These are phyloP conservation scores for Amblyjoppa fuscipennis DNA, from an alignment of 2,888 invertebrate genomes.

Conservation along the genomic window DNA sequence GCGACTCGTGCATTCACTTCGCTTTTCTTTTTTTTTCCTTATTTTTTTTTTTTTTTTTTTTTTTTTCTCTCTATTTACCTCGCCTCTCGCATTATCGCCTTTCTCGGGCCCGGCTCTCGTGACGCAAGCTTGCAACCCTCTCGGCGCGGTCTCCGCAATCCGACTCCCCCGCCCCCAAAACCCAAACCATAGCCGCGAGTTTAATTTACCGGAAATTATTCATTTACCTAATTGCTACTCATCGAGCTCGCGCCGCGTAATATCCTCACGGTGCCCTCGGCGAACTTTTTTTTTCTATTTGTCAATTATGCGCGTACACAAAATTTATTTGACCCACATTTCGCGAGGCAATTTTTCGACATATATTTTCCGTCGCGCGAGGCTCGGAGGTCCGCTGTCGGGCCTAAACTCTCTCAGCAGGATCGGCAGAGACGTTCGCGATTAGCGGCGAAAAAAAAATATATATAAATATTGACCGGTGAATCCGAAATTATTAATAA, in stretches of 20 bases:
- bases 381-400: too few species aligned
- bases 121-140: slow-evolving; percentile 4
- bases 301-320: neutral
- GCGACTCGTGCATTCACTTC: slow-evolving; percentile 30
- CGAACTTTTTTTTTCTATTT: slow-evolving; percentile 15
- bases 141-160: slow-evolving; percentile 62
- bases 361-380: too few species aligned
- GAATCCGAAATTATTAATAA: too few species aligned
- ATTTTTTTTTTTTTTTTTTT: slow-evolving; percentile 44
- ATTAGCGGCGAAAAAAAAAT: too few species aligned
- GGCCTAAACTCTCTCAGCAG: too few species aligned
- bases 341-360: neutral
- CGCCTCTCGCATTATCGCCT: slow-evolving; percentile 77
- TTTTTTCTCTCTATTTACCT: slow-evolving; percentile 71
- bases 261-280: slow-evolving; percentile 2
- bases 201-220: slow-evolving; percentile 79
- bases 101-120: slow-evolving; percentile 64
- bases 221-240: slow-evolving; percentile 79
- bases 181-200: slow-evolving; percentile 36
- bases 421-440: too few species aligned
- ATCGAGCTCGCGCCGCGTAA: slow-evolving; percentile 69
- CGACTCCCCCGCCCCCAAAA: slow-evolving; percentile 29
- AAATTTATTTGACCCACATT: neutral
- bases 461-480: too few species aligned
- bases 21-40: slow-evolving; percentile 38